These are phyloP conservation scores for Oryzias woworae DNA, from an alignment of 2,113 vertebrate genomes.

Conservation along the genomic window DNA sequence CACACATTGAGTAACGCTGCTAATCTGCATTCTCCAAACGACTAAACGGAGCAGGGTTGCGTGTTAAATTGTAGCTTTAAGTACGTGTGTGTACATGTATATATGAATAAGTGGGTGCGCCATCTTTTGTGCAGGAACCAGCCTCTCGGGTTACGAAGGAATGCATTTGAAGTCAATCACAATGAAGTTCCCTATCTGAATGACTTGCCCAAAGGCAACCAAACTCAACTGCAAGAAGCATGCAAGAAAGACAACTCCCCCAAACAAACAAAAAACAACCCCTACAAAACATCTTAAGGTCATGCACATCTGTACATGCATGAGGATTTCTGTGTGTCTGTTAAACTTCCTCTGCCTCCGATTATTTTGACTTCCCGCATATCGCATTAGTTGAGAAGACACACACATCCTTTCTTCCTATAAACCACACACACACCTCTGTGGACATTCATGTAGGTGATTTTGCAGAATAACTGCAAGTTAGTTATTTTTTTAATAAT, in stretches of 20 bases:
- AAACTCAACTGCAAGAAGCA: constrained; percentile 16
- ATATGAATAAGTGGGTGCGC: constrained; percentile 21
- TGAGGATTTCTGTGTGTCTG: constrained; percentile 28
- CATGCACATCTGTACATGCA: constrained; percentile 6
- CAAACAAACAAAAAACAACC: constrained; percentile 4
- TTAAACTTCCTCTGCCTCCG: constrained; percentile 14
- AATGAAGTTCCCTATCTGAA: constrained; percentile 57
- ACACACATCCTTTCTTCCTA: constrained; percentile 25
- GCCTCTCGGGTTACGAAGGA: constrained; percentile 61
- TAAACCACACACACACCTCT: constrained; percentile 13
- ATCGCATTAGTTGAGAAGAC: constrained; percentile 22
- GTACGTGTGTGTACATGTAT: constrained; percentile 12
- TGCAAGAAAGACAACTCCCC: constrained; percentile 12
- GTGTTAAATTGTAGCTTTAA: constrained; percentile 18
- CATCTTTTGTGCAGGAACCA: constrained; percentile 37
- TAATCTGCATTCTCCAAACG: constrained; percentile 54
- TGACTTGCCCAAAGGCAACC: constrained; percentile 43
- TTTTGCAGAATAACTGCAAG: constrained; percentile 1
- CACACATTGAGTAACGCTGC: constrained; percentile 57
- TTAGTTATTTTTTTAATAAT: background rate
- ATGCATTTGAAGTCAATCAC: constrained; percentile 69
- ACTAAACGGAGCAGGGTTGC: constrained; percentile 23
- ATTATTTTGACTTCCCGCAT: constrained; percentile 55
- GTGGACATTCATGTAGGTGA: constrained; percentile 4
- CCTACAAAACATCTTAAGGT: constrained; percentile 20